These are phyloP conservation scores for Mus pahari DNA, from an alignment of 2,113 vertebrate genomes.

Conservation along the genomic window DNA sequence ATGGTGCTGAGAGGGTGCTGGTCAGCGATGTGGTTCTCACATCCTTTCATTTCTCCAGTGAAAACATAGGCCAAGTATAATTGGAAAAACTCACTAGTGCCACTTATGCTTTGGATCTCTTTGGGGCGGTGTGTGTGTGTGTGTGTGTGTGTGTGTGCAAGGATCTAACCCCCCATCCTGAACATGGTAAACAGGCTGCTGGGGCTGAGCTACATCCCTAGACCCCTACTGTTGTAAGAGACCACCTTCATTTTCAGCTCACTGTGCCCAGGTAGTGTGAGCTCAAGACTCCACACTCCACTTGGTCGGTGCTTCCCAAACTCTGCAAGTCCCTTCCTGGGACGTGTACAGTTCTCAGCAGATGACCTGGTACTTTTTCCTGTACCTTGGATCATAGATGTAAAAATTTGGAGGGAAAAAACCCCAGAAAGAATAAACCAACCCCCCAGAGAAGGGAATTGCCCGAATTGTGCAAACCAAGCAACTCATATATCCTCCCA, in stretches of 20 bases:
- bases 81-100: conserved; percentile 15
- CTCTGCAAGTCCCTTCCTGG: background rate
- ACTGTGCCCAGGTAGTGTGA: background rate
- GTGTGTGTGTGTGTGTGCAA: too few relatives aligned
- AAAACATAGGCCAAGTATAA: background rate
- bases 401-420: conserved; percentile 20
- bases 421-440: background rate
- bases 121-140: too few relatives aligned
- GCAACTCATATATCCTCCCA: background rate
- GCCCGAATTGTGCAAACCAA: background rate
- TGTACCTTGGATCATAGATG: conserved; percentile 11
- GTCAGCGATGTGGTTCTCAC: background rate
- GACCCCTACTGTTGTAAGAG: background rate
- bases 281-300: background rate
- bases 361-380: background rate
- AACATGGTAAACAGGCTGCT: background rate
- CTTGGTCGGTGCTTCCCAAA: background rate
- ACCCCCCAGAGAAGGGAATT: background rate
- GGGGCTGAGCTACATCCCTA: background rate
- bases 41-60: conserved; percentile 56
- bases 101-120: background rate
- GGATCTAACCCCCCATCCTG: background rate
- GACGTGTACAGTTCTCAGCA: conserved; percentile 20
- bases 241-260: background rate
- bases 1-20: conserved; percentile 41